Base-by-base conservation (phyloP, 30 jellyfish, hydroid and myxozoan genomes). In the Sanderia malayensis region DNA sequence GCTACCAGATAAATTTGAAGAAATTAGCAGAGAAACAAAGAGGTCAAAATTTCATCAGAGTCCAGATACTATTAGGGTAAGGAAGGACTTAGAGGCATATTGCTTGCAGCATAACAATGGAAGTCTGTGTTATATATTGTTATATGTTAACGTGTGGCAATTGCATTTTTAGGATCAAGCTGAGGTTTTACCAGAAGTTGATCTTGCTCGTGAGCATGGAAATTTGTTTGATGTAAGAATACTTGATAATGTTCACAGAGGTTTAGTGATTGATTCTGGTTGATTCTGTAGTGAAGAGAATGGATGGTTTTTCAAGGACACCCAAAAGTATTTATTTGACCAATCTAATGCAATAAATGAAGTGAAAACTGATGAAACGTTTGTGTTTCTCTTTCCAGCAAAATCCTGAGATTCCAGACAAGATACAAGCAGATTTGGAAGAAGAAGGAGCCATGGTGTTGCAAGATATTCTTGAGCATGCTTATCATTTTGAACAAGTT, bases 401-500 rank as follows among this genome's bases (percentile, higher is more conserved):
- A 74, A 58, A 57, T 46, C 81, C 74, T n/a, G 95, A 86, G 46
- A 69, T 86, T 20, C 96, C 97, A 21, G 77, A 61, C 61, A 61
- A 70, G 19, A 61, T 68, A 15, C 95, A 88, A 6, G 49, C 41
- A 52, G 95, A 74, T 44, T 67, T 70, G 26, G 97, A 88, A 47
- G 97, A 86, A 58, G 95, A 68, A 37, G 94, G 81, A 10, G 71
- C 76, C n/a, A 72, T 34, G 32, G 80, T 84, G 13, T 88, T 91
- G 45, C 84, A 94, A 15, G 96, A 91, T 72, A 58, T 91, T 58
- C 67, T 85, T 33, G 98, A 91, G 66, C 82, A 80, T 74, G 88
- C 95, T 9, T 73, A 70, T 74, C 79, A 83, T 58, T 85, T 91
- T 79, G 98, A 91, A 62, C 98, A 91, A 84, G 98, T 96, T 9